Percentiles rank a stretch among this genome's conserved stretches.
Evolutionary conservation across 2,797 vertebrate genomes (phyloP).

Genomic region (Onychomys torridus): DNA sequence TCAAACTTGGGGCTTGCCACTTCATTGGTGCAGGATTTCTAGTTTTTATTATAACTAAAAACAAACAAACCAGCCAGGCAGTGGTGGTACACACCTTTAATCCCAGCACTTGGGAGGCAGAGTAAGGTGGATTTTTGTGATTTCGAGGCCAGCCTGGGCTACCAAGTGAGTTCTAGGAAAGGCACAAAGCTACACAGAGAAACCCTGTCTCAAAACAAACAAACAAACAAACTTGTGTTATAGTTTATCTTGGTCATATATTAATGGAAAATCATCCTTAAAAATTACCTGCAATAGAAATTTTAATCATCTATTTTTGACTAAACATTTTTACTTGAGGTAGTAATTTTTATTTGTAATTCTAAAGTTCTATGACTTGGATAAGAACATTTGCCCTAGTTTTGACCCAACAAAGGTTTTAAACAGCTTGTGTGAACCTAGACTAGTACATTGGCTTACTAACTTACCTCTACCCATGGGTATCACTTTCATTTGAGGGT

Average conservation of each 20-base stretch:
- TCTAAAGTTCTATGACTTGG: not conserved
- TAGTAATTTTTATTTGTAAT: constrained; percentile 1
- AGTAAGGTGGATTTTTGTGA: too few relatives aligned
- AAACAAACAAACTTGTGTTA: not conserved
- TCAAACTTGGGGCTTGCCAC: too few relatives aligned
- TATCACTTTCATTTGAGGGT: not conserved
- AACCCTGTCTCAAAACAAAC: too few relatives aligned
- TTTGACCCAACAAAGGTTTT: not conserved
- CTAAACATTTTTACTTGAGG: not conserved
- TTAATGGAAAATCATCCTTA: not conserved
- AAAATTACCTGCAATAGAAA: not conserved
- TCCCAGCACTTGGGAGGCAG: too few relatives aligned
- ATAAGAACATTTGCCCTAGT: not conserved
- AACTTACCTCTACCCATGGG: not conserved
- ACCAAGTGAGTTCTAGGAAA: too few relatives aligned
- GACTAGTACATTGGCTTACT: not conserved
- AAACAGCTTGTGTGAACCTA: not conserved
- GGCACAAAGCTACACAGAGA: too few relatives aligned
- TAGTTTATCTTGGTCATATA: not conserved
- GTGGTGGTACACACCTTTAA: too few relatives aligned
- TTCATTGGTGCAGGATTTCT: not conserved
- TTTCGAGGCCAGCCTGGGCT: too few relatives aligned
- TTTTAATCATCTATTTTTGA: constrained; percentile 36
- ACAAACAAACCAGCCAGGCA: not conserved
- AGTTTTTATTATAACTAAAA: not conserved